Evolutionary conservation across 1,140 invertebrate genomes (phyloP).

Genomic region (Oreohelix idahoensis): DNA sequence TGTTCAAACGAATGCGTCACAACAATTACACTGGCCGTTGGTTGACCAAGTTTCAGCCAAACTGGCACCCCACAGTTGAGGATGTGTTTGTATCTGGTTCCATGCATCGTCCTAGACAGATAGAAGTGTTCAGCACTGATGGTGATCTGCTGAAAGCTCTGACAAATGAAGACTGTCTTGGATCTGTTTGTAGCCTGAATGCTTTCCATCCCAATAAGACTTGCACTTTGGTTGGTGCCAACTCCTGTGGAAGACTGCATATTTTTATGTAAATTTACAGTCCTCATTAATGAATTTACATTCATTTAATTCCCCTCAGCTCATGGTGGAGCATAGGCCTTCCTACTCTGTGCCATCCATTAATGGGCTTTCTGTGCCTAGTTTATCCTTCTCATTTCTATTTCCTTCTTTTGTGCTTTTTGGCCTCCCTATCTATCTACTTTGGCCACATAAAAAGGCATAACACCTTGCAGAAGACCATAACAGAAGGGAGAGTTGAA

Average conservation of each 20-base stretch:
- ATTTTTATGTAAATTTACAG: slow-evolving; percentile 65
- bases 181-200: slow-evolving; percentile 64
- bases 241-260: slow-evolving; percentile 66
- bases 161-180: slow-evolving; percentile 54
- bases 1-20: slow-evolving; percentile 61
- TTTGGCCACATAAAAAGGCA: no score
- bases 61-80: slow-evolving; percentile 71
- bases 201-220: slow-evolving; percentile 59
- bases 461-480: no score
- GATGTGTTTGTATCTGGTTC: slow-evolving; percentile 72
- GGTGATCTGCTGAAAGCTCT: slow-evolving; percentile 54
- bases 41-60: slow-evolving; percentile 69
- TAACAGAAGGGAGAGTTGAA: no score
- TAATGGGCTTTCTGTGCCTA: no score
- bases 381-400: no score
- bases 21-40: slow-evolving; percentile 71
- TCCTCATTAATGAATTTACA: no score
- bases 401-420: no score
- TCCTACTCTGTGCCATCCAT: no score
- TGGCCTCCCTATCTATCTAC: no score
- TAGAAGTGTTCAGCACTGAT: slow-evolving; percentile 56
- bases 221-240: slow-evolving; percentile 65
- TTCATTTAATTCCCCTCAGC: no score
- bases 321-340: no score
- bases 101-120: slow-evolving; percentile 67